These are phyloP conservation scores for Caenorhabditis panamensis DNA, from an alignment of 2,888 invertebrate species.

Conservation along the genomic window DNA sequence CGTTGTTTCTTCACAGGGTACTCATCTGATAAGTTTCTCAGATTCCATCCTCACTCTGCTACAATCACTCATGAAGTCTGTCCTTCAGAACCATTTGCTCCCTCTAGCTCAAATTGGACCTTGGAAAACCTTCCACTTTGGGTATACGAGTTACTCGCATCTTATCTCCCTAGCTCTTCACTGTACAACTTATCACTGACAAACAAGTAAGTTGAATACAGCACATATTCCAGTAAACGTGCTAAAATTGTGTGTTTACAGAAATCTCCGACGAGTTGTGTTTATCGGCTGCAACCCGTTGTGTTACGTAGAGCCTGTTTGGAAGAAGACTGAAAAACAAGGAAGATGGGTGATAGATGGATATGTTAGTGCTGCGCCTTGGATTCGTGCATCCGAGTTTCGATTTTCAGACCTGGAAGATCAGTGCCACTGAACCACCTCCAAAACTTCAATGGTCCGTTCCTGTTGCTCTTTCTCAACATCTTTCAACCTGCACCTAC, in stretches of 20 bases:
- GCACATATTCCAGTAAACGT: neutral
- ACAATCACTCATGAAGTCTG: constrained; percentile 14
- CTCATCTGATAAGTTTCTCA: constrained; percentile 8
- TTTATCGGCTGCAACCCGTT: constrained; percentile 30
- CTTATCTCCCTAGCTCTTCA: constrained; percentile 60
- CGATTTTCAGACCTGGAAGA: constrained; percentile 48
- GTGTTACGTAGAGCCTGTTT: constrained; percentile 51
- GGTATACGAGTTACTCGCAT: constrained; percentile 33
- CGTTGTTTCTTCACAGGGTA: neutral
- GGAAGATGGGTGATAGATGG: constrained; percentile 29
- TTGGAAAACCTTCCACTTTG: constrained; percentile 54
- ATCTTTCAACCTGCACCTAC: constrained; percentile 23
- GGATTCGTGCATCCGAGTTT: too few relatives aligned
- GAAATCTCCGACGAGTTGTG: constrained; percentile 40
- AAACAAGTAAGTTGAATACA: constrained; percentile 27
- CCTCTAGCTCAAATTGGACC: neutral
- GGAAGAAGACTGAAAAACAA: constrained; percentile 39
- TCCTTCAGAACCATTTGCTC: neutral
- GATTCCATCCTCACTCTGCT: constrained; percentile 21
- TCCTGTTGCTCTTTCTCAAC: constrained; percentile 30
- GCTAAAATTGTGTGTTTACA: constrained; percentile 5
- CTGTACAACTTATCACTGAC: constrained; percentile 49
- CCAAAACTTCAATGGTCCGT: constrained; percentile 29
- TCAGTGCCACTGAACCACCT: constrained; percentile 36
- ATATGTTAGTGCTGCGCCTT: constrained; percentile 18